Evolutionary conservation across 2,888 invertebrate species (phyloP), one percentile per base, ranked within the genome.

Genomic region (Volucella inflata): DNA sequence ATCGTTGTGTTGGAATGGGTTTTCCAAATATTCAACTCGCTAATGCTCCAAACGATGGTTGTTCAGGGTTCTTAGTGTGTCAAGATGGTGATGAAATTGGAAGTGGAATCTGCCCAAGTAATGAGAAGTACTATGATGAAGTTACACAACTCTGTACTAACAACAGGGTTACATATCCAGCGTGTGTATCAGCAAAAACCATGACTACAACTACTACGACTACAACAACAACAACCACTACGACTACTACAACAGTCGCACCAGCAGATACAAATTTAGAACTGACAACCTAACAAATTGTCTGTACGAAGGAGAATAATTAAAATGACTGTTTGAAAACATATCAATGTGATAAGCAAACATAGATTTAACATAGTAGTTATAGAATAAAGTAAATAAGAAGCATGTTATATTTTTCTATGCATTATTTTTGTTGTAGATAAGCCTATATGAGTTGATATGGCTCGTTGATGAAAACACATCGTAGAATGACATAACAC

Each of bases 1-100:
- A 90, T 87, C 90, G 91, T 0, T 91, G 91, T 40, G 90, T 87
- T 6, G 88, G 88, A 9, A 64, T 91, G 67, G 91, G 90, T 42
- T 59, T 67, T 4, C 40, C 71, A 0, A 77, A 42, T 42, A 91
- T 91, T 16, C 88, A 91, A 57, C 68, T 91, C 85, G 90, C 89
- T 12, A 91, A 90, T 77, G 84, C 89, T 9, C 85, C 89, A 16
- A 83, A 88, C 38, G 91, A 91, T 59, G 89, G 87, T 1, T 91
- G 91, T 51, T 79, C 57, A 9, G 90, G 91, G 1, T 91, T 83
- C 53, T 76, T 88, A 12, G 70, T 91, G 6, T 91, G 91, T 68
- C 90, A 91, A 68, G 72, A 88, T 75, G 90, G 90, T 3, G 50
- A 79, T 11, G 68, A 64, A 60, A 91, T 91, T 21, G 90, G 89